Evolutionary conservation across 1,140 invertebrate genomes (phyloP).

Genomic region (Elysia chlorotica): DNA sequence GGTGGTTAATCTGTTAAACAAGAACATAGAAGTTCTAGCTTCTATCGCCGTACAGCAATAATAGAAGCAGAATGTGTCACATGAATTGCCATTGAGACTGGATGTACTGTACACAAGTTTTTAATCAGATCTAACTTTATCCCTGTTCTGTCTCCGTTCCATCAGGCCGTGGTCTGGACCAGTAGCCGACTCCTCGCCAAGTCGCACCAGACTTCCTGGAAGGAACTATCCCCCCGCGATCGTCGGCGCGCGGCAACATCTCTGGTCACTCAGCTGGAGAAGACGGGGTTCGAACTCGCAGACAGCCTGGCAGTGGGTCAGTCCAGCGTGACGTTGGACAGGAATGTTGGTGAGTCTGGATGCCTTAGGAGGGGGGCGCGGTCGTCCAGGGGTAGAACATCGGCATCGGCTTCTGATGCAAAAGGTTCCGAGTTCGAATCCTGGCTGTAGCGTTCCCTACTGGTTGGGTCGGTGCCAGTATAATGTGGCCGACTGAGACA

Average conservation of each 20-base stretch:
- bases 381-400: background rate
- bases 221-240: background rate
- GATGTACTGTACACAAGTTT: background rate
- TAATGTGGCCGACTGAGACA: background rate
- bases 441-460: background rate
- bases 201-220: background rate
- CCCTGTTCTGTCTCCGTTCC: background rate
- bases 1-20: background rate
- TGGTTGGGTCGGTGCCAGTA: background rate
- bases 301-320: background rate
- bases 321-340: background rate
- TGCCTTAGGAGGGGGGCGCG: background rate
- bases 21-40: background rate
- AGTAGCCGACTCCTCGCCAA: constrained; percentile 1
- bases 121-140: background rate
- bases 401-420: background rate
- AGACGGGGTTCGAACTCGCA: background rate
- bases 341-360: constrained; percentile 10
- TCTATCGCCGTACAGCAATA: background rate
- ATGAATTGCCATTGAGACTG: background rate
- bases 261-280: background rate
- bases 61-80: background rate
- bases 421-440: background rate
- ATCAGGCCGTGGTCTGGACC: background rate
- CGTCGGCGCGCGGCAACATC: constrained; percentile 6